phyloP scores from a whole-genome alignment of 1,140 invertebrate species.

The Asobara japonica region DNA sequence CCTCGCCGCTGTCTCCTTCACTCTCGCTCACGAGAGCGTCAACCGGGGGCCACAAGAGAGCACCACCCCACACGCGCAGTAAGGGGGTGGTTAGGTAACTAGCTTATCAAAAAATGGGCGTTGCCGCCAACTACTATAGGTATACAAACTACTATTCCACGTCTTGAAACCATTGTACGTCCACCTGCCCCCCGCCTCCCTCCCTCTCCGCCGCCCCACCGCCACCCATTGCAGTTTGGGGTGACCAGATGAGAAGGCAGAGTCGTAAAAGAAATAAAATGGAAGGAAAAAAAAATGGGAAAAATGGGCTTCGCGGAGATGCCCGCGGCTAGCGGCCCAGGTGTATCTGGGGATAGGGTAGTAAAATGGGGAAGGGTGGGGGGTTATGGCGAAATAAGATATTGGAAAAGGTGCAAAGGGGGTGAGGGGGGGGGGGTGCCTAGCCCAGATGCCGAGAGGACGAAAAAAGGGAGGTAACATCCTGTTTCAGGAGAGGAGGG shows the following conservation, averaged over 20 bases:
- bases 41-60: slow-evolving; percentile 21
- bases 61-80: slow-evolving; percentile 27
- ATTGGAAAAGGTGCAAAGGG: slow-evolving; percentile 41
- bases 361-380: slow-evolving; percentile 28
- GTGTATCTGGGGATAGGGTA: slow-evolving; percentile 12
- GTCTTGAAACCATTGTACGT: slow-evolving; percentile 46
- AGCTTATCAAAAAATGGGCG: slow-evolving; percentile 69
- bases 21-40: slow-evolving; percentile 27
- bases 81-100: slow-evolving; percentile 62
- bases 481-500: slow-evolving; percentile 15
- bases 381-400: slow-evolving; percentile 58
- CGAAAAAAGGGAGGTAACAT: slow-evolving; percentile 24
- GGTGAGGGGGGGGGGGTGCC: slow-evolving; percentile 8
- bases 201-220: slow-evolving; percentile 11
- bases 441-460: slow-evolving; percentile 27
- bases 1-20: slow-evolving; percentile 27
- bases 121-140: slow-evolving; percentile 61
- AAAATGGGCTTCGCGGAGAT: background rate
- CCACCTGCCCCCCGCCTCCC: slow-evolving; percentile 20
- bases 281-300: slow-evolving; percentile 2
- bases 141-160: slow-evolving; percentile 47
- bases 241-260: slow-evolving; percentile 31
- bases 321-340: slow-evolving; percentile 21
- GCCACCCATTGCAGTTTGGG: slow-evolving; percentile 26
- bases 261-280: slow-evolving; percentile 3